Evolutionary conservation across 2,113 vertebrate genomes (phyloP), one percentile per base, ranked within the genome.

Genomic region (Copsychus sechellarum): DNA sequence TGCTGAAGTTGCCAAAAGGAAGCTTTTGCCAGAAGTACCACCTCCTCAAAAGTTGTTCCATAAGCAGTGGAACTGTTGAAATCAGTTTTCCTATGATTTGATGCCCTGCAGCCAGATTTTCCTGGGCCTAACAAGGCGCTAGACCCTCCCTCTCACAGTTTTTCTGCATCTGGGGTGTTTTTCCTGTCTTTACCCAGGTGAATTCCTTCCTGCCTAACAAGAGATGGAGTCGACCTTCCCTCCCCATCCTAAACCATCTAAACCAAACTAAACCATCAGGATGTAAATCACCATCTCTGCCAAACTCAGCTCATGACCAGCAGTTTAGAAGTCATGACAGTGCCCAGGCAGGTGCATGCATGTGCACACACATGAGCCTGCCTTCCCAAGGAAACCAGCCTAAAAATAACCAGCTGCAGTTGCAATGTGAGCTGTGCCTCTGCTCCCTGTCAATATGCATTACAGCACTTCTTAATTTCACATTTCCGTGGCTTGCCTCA

Each of bases 21-120:
- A 86, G 67, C 33, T 70, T 73, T 93, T 93, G 86, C 88, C 90
- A 97, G 82, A 95, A 92, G 45, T 94, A 51, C 79, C 92, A 93
- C 88, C 71, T 92, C 85, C 87, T 93, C 76, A 73, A 57, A 92
- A 92, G 62, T 93, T 86, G 79, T 92, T 96, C 95, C 90, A 66
- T 83, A 78, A 93, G 21, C 90, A 78, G 12, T 73, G 38, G 67
- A 95, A 90, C 67, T 51, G 34, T 36, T 95, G 72, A 86, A 92
- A 86, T 36, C 71, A 58, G 62, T 81, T 94, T 90, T 93, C 54
- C 71, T 88, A 38, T 10, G 29, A 47, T 56, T 88, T 70, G 62
- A 28, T 92, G 66, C 64, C 53, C 90, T n/a, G 14, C 74, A 93
- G 88, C 4, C 78, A 88, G 71, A 50, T 83, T 92, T 43, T 86